Evolutionary conservation across 2,113 vertebrate species (phyloP).

Genomic region (Gambusia holbrooki): DNA sequence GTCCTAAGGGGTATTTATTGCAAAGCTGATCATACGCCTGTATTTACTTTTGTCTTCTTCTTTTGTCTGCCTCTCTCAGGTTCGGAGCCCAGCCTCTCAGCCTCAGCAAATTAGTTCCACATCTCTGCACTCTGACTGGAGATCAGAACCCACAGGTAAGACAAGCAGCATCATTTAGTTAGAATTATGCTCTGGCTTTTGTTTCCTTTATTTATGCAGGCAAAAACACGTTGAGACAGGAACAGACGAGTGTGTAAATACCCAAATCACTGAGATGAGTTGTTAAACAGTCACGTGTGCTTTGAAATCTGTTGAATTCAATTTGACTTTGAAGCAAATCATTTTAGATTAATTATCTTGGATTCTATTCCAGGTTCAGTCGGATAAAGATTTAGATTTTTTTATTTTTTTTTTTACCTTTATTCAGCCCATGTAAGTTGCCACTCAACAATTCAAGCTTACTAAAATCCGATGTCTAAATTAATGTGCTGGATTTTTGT

Average conservation of each 20-base stretch:
- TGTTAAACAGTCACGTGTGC: not conserved
- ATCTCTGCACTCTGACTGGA: slow-evolving; percentile 88
- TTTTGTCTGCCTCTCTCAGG: slow-evolving; percentile 64
- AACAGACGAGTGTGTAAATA: not conserved
- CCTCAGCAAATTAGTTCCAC: slow-evolving; percentile 93
- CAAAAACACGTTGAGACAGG: not conserved
- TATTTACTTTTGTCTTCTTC: slow-evolving; percentile 1
- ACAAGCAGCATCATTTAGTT: not conserved
- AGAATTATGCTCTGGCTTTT: not conserved
- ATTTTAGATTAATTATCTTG: too few relatives aligned
- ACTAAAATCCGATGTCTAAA: too few relatives aligned
- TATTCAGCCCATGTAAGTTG: too few relatives aligned
- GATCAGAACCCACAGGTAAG: slow-evolving; percentile 95
- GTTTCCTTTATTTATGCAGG: not conserved
- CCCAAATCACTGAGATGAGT: not conserved
- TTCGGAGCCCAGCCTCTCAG: slow-evolving; percentile 86
- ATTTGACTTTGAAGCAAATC: too few relatives aligned
- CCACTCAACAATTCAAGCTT: too few relatives aligned
- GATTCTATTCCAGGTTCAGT: too few relatives aligned
- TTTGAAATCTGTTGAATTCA: too few relatives aligned
- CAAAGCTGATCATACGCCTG: not conserved
- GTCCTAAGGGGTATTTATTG: not conserved
- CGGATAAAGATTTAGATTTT: too few relatives aligned
- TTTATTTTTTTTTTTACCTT: too few relatives aligned
- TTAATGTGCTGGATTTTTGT: too few relatives aligned